phyloP scores from a whole-genome alignment of 1,140 invertebrate genomes.

The Mya arenaria region DNA sequence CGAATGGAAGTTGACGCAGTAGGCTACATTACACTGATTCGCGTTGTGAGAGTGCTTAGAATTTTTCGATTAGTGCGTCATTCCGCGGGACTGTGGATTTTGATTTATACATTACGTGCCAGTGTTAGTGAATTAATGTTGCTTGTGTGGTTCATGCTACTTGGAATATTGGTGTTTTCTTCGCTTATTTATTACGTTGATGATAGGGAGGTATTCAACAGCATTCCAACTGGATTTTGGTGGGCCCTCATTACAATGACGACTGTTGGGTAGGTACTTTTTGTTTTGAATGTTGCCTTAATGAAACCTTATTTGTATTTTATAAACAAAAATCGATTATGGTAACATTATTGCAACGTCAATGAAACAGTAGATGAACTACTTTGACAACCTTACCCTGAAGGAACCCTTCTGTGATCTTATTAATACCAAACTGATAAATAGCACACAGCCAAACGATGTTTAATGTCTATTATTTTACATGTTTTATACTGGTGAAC shows the following conservation, averaged over 20 bases:
- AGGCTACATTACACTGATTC: constrained; percentile 46
- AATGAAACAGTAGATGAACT: too few relatives aligned
- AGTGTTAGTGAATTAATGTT: constrained; percentile 99
- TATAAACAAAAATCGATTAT: too few relatives aligned
- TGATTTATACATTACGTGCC: constrained; percentile 98
- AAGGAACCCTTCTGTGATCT: too few relatives aligned
- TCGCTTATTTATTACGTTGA: constrained; percentile 86
- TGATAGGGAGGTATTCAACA: constrained; percentile 83
- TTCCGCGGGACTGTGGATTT: constrained; percentile 97
- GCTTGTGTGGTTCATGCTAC: constrained; percentile 98
- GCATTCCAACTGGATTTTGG: constrained; percentile 74
- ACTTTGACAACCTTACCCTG: too few relatives aligned
- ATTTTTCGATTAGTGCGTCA: constrained; percentile 83
- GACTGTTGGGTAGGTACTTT: constrained; percentile 82
- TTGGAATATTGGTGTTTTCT: constrained; percentile 99
- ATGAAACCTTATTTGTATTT: too few relatives aligned
- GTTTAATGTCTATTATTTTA: too few relatives aligned
- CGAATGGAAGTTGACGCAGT: background rate
- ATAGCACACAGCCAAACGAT: too few relatives aligned
- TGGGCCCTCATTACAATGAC: constrained; percentile 83
- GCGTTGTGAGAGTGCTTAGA: constrained; percentile 61
- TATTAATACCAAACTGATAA: too few relatives aligned
- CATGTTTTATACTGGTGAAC: too few relatives aligned
- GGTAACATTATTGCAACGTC: too few relatives aligned
- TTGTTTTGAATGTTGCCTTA: too few relatives aligned